Conservation (phyloP, 2,888 invertebrate genomes). For the Nudaria mundana region DNA sequence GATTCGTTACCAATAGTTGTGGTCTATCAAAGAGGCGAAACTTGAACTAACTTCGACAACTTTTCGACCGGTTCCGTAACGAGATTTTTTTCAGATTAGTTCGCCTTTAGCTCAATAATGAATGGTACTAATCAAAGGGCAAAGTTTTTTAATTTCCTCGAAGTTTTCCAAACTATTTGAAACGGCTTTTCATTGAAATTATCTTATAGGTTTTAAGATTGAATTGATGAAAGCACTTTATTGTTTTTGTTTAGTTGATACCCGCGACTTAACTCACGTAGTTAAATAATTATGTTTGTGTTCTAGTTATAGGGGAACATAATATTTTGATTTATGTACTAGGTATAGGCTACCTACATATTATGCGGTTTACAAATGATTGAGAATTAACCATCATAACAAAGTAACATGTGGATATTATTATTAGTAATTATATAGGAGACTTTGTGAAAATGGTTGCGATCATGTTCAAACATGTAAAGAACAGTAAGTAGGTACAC, state of each 20-base stretch:
- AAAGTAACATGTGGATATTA: too few species aligned
- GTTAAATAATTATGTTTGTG: too few species aligned
- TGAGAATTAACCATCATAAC: too few species aligned
- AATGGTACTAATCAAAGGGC: constrained; percentile 44
- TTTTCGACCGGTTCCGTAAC: constrained; percentile 39
- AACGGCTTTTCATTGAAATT: constrained; percentile 21
- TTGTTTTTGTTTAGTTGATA: background rate
- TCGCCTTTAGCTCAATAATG: constrained; percentile 45
- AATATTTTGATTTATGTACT: too few species aligned
- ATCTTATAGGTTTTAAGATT: constrained; percentile 4
- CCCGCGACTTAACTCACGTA: too few species aligned
- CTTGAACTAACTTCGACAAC: constrained; percentile 38
- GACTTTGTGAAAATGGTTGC: too few species aligned
- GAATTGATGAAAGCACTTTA: background rate
- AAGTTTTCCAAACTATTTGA: constrained; percentile 22
- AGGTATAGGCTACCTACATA: too few species aligned
- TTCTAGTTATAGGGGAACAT: too few species aligned
- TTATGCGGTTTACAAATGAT: too few species aligned
- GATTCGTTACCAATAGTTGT: constrained; percentile 57
- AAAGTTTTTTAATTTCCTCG: constrained; percentile 40
- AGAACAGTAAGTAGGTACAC: too few species aligned
- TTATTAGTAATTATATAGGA: too few species aligned
- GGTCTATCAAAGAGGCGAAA: constrained; percentile 39
- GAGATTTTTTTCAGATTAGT: constrained; percentile 55
- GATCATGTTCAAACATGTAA: too few species aligned